Evolutionary conservation across 23 tunicate genomes (phyloP).

Genomic region (Botrylloides violaceus): DNA sequence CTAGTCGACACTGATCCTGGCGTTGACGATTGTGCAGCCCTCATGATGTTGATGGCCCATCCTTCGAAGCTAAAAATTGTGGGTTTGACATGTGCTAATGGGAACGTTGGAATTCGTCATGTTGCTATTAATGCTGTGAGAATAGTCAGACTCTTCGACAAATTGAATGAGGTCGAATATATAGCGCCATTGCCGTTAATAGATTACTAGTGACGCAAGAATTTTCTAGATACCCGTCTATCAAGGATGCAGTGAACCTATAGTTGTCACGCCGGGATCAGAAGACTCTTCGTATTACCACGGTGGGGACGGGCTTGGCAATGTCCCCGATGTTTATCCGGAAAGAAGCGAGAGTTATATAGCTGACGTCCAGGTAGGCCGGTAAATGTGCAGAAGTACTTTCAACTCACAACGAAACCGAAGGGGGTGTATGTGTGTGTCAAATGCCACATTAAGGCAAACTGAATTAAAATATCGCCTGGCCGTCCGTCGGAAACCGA

Average conservation of each 20-base stretch:
- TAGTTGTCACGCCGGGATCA: background rate
- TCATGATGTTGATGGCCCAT: slow-evolving; percentile 42
- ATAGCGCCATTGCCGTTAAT: background rate
- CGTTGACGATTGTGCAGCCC: slow-evolving; percentile 74
- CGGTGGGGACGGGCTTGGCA: slow-evolving; percentile 15
- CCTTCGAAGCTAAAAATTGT: slow-evolving; percentile 13
- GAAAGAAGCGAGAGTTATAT: background rate
- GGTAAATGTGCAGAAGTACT: no score
- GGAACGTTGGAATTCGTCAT: slow-evolving; percentile 14
- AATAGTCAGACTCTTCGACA: background rate
- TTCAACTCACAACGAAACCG: no score
- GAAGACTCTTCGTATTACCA: background rate
- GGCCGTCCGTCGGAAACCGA: no score
- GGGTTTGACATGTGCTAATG: slow-evolving; percentile 6
- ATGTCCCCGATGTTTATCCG: slow-evolving; percentile 12
- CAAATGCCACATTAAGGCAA: no score
- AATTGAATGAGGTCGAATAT: background rate
- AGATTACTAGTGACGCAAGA: background rate
- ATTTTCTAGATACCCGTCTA: slow-evolving; percentile 3
- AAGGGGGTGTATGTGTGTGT: no score
- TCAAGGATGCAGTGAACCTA: slow-evolving; percentile 16
- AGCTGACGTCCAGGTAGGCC: slow-evolving; percentile 1
- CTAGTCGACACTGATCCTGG: slow-evolving; percentile 77
- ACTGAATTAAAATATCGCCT: no score
- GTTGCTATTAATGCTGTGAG: slow-evolving; percentile 19